Percentiles rank a stretch among this genome's conserved stretches.
phyloP scores from a whole-genome alignment of 2,797 vertebrate genomes.

The Hydrolagus colliei region DNA sequence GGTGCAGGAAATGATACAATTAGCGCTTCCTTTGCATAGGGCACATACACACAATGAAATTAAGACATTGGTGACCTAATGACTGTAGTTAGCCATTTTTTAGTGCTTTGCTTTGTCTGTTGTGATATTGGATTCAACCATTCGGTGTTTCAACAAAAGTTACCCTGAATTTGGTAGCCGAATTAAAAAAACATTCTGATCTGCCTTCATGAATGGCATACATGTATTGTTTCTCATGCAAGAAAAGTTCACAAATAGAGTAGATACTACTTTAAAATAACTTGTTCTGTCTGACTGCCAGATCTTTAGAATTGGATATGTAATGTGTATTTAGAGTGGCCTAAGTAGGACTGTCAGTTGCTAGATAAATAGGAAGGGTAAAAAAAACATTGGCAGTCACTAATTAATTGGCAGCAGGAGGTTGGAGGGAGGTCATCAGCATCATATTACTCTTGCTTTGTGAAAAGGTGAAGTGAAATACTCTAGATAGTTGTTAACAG shows the following conservation, averaged over 20 bases:
- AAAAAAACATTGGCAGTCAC: not conserved
- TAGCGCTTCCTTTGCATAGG: too few species aligned
- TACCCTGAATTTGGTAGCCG: too few species aligned
- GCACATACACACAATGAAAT: too few species aligned
- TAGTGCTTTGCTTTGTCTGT: too few species aligned
- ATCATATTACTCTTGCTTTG: not conserved
- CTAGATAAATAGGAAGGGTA: not conserved
- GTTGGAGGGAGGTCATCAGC: not conserved
- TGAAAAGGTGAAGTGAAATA: not conserved
- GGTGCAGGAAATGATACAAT: too few species aligned
- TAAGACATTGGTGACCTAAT: too few species aligned
- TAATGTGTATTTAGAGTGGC: not conserved
- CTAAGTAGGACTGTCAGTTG: not conserved
- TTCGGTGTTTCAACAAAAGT: too few species aligned
- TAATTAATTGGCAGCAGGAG: not conserved
- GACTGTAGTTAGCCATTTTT: too few species aligned
- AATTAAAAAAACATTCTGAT: too few species aligned
- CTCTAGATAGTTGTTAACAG: not conserved
- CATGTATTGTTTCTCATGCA: too few species aligned
- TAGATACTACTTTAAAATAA: not conserved
- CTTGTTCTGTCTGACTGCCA: not conserved
- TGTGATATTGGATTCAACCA: too few species aligned
- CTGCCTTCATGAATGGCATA: too few species aligned
- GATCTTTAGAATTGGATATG: not conserved
- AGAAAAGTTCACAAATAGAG: not conserved